phyloP scores from a whole-genome alignment of 2,113 vertebrate species.

The Cyanistes caeruleus region DNA sequence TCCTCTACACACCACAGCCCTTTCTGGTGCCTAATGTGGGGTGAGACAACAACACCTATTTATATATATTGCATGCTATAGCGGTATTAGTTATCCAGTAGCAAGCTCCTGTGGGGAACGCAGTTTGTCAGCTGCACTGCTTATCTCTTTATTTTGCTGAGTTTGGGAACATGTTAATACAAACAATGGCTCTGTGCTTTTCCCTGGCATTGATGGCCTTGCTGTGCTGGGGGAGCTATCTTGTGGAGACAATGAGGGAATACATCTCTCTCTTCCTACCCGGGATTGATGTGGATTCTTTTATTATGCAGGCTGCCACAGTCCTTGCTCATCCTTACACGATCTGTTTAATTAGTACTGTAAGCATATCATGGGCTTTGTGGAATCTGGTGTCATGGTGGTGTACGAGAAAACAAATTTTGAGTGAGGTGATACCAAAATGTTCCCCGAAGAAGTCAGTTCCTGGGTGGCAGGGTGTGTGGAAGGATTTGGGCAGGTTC shows the following conservation, averaged over 20 bases:
- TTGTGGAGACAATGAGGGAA: background rate
- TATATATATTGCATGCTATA: background rate
- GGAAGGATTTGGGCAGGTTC: constrained; percentile 18
- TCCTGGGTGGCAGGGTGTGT: background rate
- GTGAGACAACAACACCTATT: background rate
- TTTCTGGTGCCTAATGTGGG: background rate
- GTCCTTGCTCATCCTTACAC: background rate
- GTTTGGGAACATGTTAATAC: background rate
- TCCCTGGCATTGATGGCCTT: background rate
- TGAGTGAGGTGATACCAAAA: background rate
- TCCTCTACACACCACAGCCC: background rate
- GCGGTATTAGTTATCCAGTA: background rate
- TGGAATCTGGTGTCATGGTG: background rate
- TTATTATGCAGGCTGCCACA: background rate
- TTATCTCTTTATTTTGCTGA: background rate
- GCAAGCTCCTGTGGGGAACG: background rate
- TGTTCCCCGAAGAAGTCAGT: background rate
- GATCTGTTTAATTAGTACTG: background rate
- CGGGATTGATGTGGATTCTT: background rate
- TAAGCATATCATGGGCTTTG: background rate
- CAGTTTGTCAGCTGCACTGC: background rate
- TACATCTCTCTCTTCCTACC: background rate
- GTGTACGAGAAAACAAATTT: background rate
- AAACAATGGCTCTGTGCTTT: constrained; percentile 19
- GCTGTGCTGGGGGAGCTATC: constrained; percentile 2